These are phyloP conservation scores for Archips xylosteana DNA, from an alignment of 2,888 invertebrate genomes.

Conservation along the genomic window DNA sequence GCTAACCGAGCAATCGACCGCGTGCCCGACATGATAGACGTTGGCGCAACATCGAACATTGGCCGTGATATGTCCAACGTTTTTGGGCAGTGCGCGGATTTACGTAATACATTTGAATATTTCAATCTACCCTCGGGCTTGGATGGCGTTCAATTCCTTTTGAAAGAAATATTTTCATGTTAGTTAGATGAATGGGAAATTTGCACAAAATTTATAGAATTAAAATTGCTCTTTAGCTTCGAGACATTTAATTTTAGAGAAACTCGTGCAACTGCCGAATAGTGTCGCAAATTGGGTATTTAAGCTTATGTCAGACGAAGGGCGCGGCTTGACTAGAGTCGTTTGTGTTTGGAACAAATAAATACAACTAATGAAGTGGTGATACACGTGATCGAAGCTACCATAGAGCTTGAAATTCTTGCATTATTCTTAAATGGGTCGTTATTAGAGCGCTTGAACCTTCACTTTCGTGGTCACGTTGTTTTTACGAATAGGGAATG, in stretches of 20 bases:
- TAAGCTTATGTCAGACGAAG: neutral
- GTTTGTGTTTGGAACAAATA: too few species aligned
- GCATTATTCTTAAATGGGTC: too few species aligned
- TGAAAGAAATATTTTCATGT: neutral
- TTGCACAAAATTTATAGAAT: neutral
- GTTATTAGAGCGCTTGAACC: too few species aligned
- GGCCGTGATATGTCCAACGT: slow-evolving; percentile 1
- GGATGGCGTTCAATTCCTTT: neutral
- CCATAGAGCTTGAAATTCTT: too few species aligned
- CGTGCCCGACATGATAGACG: slow-evolving; percentile 1
- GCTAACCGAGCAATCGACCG: neutral
- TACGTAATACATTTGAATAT: slow-evolving; percentile 28
- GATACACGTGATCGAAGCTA: too few species aligned
- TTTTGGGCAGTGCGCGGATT: slow-evolving; percentile 4
- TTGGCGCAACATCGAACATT: neutral
- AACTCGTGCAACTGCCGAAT: neutral
- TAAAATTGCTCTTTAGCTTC: neutral
- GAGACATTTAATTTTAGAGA: neutral
- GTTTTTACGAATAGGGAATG: too few species aligned
- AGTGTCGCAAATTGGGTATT: neutral
- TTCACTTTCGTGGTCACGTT: too few species aligned
- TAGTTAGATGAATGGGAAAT: neutral
- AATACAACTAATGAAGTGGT: too few species aligned
- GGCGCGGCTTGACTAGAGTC: too few species aligned
- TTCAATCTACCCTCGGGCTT: slow-evolving; percentile 3